Evolutionary conservation across 2,113 vertebrate genomes (phyloP).

Genomic region (Sylvia atricapilla): DNA sequence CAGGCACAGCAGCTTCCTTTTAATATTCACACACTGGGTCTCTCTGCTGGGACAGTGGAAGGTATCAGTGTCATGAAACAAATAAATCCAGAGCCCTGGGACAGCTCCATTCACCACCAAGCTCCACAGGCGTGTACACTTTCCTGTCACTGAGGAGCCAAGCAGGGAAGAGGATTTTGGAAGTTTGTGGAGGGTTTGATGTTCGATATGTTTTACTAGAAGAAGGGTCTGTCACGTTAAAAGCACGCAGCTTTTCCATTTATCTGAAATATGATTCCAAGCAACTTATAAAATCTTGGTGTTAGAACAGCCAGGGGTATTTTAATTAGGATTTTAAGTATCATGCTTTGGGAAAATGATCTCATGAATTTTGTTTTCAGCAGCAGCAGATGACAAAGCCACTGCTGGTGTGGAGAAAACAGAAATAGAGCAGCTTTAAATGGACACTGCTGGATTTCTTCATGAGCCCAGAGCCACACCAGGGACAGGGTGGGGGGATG

Average conservation of each 20-base stretch:
- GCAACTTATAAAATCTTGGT: background rate
- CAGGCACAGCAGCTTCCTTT: slow-evolving; percentile 8
- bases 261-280: background rate
- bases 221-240: background rate
- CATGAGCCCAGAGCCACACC: background rate
- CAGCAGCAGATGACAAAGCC: background rate
- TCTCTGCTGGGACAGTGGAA: background rate
- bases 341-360: background rate
- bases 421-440: background rate
- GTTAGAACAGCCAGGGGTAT: background rate
- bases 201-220: background rate
- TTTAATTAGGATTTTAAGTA: background rate
- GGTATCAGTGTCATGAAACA: background rate
- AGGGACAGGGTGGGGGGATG: background rate
- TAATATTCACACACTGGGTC: background rate
- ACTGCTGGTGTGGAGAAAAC: background rate
- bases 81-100: slow-evolving; percentile 2
- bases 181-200: fast-evolving
- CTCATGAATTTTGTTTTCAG: background rate
- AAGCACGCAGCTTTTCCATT: background rate
- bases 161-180: background rate
- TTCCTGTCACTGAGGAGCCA: background rate
- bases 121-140: fast-evolving
- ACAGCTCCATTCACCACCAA: background rate
- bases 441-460: background rate